Conservation (phyloP, 2,113 vertebrate species). For the Taxidea taxus region DNA sequence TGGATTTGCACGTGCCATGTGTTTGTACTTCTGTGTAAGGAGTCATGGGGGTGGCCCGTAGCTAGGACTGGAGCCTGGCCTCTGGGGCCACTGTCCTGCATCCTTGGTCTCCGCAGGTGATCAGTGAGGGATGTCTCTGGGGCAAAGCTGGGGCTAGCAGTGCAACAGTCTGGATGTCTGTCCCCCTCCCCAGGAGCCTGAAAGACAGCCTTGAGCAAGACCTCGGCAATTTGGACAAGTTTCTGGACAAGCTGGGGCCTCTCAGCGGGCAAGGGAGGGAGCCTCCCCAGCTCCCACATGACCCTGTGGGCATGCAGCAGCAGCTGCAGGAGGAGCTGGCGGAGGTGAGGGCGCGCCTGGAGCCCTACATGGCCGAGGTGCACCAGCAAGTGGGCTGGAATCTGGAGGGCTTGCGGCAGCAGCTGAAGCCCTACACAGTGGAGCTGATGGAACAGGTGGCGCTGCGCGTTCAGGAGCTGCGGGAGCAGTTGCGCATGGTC, state of each 20-base stretch:
- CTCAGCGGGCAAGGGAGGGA: slow-evolving; percentile 66
- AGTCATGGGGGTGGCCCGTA: not conserved
- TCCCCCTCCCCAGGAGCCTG: slow-evolving; percentile 66
- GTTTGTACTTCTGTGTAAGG: not conserved
- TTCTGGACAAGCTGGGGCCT: slow-evolving; percentile 79
- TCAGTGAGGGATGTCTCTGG: rapidly evolving
- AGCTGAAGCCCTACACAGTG: slow-evolving; percentile 75
- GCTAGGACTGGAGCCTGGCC: not conserved
- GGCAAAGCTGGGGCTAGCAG: not conserved
- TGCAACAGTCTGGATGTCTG: not conserved
- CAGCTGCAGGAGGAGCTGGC: slow-evolving; percentile 87
- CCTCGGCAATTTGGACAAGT: slow-evolving; percentile 73
- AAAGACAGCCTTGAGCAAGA: slow-evolving; percentile 85
- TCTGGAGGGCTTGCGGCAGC: slow-evolving; percentile 74
- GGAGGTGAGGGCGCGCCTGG: slow-evolving; percentile 84
- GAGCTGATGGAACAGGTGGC: slow-evolving; percentile 87
- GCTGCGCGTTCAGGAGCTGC: slow-evolving; percentile 84
- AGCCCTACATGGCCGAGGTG: slow-evolving; percentile 80
- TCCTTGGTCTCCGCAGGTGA: not conserved
- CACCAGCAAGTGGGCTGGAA: slow-evolving; percentile 76
- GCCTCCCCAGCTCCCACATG: slow-evolving; percentile 73
- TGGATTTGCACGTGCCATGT: not conserved
- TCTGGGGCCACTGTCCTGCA: not conserved
- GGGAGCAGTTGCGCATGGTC: slow-evolving; percentile 80
- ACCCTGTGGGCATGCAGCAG: slow-evolving; percentile 80